Base-by-base conservation (phyloP, 2,797 vertebrate genomes). In the Hipposideros larvatus region DNA sequence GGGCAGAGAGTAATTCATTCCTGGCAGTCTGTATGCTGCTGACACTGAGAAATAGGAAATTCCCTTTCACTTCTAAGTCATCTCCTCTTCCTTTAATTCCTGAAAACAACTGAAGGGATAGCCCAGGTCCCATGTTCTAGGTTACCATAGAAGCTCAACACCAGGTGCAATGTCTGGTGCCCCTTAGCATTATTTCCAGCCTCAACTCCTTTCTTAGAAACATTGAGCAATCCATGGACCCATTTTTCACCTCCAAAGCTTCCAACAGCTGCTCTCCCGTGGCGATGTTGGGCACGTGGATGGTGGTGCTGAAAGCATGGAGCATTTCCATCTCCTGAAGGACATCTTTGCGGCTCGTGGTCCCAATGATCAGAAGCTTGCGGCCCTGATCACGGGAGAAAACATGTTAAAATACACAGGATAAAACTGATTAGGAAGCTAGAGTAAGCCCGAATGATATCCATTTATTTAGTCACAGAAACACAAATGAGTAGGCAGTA, bases 271-370 rank as follows among this genome's bases (percentile, higher is more conserved):
- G 99, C 89, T 99, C 99, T 46, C 99, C 99, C 0, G 98, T 98
- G 0, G 98, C 98, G 94, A 99, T 99, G 98, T 99, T 99, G 97
- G 99, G 99, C 90, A 99, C 98, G 0, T 99, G 99, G 97, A 99
- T 98, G 34, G 99, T 99, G 66, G 99, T 99, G 98, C 99, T 99
- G 98, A 99, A 99, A 43, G 99, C 99, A 0, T 99, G 99, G 26
- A 99, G 96, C 99, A 99, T 99, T 93, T 99, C 99, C 99, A 99
- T 99, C 96, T 99, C 99, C 98, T 99, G 99, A 55, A 99, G 99
- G 86, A 99, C 99, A 1, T 99, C 99, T 97, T 99, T 99, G 90
- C 99, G 99, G 90, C 99, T 99, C 0, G 99, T 99, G 97, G 99
- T 99, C 48, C 99, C 99, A 43, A 99, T 99, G 98, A 99, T 99